Percentiles rank a stretch among this genome's conserved stretches.
Conservation (phyloP, 2,113 vertebrate genomes). For the Glaucidium brasilianum region DNA sequence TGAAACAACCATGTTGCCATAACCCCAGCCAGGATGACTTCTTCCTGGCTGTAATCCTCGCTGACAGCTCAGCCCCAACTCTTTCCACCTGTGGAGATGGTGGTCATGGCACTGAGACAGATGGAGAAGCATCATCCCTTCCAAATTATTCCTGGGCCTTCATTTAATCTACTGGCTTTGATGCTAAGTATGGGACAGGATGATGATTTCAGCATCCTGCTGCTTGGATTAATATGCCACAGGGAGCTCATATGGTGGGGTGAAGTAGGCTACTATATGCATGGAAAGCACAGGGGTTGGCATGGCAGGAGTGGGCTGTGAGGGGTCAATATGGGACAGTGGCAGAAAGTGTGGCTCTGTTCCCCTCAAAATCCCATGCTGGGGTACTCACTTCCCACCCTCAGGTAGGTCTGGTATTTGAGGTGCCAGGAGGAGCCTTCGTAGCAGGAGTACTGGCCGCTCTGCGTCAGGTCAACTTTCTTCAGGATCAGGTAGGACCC, state of each 20-base stretch:
- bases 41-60: background rate
- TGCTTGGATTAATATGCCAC: background rate
- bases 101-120: background rate
- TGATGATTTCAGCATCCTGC: background rate
- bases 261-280: accelerated
- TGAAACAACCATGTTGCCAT: background rate
- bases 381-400: slow-evolving; percentile 88
- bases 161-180: background rate
- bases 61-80: background rate
- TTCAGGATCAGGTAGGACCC: slow-evolving; percentile 84
- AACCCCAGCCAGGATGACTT: background rate
- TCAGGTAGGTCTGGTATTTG: slow-evolving; percentile 86
- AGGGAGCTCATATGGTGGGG: accelerated
- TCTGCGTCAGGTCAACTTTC: slow-evolving; percentile 81
- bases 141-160: background rate
- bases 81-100: background rate
- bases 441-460: slow-evolving; percentile 93
- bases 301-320: background rate
- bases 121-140: background rate
- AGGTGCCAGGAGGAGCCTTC: slow-evolving; percentile 89
- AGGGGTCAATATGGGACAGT: background rate
- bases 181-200: background rate
- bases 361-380: background rate
- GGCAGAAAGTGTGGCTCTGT: background rate
- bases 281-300: accelerated